phyloP scores from a whole-genome alignment of 2,113 vertebrate species.

The Maylandia zebra region DNA sequence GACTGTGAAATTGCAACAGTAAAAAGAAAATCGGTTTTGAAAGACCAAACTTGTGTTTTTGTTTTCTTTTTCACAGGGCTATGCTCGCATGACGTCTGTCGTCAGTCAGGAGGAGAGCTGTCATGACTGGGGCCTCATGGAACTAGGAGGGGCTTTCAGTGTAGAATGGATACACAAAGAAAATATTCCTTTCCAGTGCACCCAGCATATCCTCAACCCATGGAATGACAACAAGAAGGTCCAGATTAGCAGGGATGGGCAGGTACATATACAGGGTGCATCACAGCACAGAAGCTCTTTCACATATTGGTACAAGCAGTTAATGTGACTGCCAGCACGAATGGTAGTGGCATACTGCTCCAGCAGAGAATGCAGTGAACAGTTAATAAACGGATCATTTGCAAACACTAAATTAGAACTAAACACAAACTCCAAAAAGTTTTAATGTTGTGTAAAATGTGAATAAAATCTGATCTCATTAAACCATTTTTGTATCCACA shows the following conservation, averaged over 20 bases:
- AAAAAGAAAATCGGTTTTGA: neutral
- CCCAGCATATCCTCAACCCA: slow-evolving; percentile 84
- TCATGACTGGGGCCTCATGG: slow-evolving; percentile 83
- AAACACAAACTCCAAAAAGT: neutral
- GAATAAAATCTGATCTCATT: neutral
- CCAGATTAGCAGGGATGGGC: slow-evolving; percentile 91
- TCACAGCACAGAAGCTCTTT: neutral
- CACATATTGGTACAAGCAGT: neutral
- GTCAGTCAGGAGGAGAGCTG: slow-evolving; percentile 80
- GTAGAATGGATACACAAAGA: slow-evolving; percentile 90
- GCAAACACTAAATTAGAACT: neutral
- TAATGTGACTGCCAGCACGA: neutral
- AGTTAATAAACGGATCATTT: neutral
- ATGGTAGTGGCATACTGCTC: neutral
- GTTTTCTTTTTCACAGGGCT: slow-evolving; percentile 72
- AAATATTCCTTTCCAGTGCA: slow-evolving; percentile 79
- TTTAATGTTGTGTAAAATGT: neutral
- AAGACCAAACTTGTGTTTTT: neutral
- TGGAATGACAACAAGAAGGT: slow-evolving; percentile 93
- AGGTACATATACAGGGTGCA: slow-evolving; percentile 65
- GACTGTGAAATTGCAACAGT: neutral
- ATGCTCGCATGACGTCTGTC: slow-evolving; percentile 83
- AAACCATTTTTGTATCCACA: neutral
- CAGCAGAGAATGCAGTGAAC: neutral
- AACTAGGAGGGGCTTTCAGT: slow-evolving; percentile 82